phyloP scores from a whole-genome alignment of 2,888 invertebrate species.

The Xylophagus ater region DNA sequence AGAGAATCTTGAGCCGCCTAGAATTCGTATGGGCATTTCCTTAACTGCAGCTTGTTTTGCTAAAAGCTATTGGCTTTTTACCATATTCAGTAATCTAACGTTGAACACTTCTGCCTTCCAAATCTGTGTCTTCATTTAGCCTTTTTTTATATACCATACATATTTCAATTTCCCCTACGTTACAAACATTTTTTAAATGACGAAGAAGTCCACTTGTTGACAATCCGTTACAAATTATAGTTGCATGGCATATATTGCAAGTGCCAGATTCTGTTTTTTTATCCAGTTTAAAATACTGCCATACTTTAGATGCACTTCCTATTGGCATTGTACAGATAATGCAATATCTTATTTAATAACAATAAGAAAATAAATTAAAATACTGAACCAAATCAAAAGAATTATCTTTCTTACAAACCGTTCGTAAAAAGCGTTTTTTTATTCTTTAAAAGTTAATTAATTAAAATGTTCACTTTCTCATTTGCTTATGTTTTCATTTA shows the following conservation, averaged over 20 bases:
- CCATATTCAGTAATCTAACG: neutral
- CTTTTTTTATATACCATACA: neutral
- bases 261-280: neutral
- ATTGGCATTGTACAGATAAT: neutral
- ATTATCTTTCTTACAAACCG: too few species aligned
- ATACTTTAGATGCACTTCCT: neutral
- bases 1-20: neutral
- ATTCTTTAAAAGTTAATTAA: too few species aligned
- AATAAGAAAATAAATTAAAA: neutral
- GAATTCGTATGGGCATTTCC: neutral
- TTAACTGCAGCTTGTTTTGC: neutral
- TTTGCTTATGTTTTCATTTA: too few species aligned
- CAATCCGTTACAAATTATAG: too few species aligned
- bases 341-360: neutral
- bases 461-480: too few species aligned
- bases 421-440: too few species aligned
- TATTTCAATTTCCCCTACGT: constrained; percentile 1
- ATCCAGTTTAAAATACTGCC: neutral
- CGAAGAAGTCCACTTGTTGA: neutral
- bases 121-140: neutral
- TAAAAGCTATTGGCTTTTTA: neutral
- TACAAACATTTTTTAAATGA: neutral
- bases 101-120: neutral
- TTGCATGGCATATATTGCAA: too few species aligned
- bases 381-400: too few species aligned